A percentile compares a stretch with the other conserved stretches of the same genome.
phyloP scores from a whole-genome alignment of 2,113 vertebrate genomes.

The Australoheros scitulus region DNA sequence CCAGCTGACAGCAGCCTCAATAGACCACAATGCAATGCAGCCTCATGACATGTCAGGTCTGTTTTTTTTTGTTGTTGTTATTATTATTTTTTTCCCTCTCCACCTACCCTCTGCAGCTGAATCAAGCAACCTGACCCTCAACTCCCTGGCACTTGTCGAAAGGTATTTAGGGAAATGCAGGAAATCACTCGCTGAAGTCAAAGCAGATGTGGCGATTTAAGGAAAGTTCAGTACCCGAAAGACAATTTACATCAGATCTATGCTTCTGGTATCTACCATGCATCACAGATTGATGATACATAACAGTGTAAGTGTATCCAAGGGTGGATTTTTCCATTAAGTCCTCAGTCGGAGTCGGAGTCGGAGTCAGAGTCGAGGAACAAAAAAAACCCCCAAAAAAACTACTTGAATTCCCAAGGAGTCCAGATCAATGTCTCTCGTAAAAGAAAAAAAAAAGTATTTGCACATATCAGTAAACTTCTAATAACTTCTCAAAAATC shows the following conservation, averaged over 20 bases:
- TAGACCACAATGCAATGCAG: slow-evolving; percentile 56
- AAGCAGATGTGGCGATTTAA: slow-evolving; percentile 28
- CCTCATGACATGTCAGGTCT: slow-evolving; percentile 16
- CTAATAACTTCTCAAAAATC: slow-evolving; percentile 37
- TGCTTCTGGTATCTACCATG: slow-evolving; percentile 37
- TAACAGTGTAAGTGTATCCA: slow-evolving; percentile 34
- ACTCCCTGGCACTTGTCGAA: slow-evolving; percentile 23
- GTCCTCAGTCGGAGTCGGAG: slow-evolving; percentile 41
- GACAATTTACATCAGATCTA: slow-evolving; percentile 34
- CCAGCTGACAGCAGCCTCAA: slow-evolving; percentile 45
- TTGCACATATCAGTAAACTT: slow-evolving; percentile 21
- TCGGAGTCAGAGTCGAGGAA: slow-evolving; percentile 6
- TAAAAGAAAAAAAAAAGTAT: slow-evolving; percentile 2
- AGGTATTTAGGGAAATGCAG: slow-evolving; percentile 43
- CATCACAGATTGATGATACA: slow-evolving; percentile 43
- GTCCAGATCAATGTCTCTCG: neutral
- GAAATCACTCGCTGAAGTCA: slow-evolving; percentile 26
- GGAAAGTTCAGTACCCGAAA: slow-evolving; percentile 29
- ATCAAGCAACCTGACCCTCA: neutral
- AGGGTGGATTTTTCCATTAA: slow-evolving; percentile 53
- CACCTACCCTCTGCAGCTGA: neutral
- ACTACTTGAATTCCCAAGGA: slow-evolving; percentile 7
- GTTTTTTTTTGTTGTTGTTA: neutral
- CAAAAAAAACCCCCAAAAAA: slow-evolving; percentile 33
- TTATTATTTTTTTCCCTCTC: slow-evolving; percentile 24